Evolutionary conservation across 2,888 invertebrate species (phyloP).

Genomic region (Torymus auratus): DNA sequence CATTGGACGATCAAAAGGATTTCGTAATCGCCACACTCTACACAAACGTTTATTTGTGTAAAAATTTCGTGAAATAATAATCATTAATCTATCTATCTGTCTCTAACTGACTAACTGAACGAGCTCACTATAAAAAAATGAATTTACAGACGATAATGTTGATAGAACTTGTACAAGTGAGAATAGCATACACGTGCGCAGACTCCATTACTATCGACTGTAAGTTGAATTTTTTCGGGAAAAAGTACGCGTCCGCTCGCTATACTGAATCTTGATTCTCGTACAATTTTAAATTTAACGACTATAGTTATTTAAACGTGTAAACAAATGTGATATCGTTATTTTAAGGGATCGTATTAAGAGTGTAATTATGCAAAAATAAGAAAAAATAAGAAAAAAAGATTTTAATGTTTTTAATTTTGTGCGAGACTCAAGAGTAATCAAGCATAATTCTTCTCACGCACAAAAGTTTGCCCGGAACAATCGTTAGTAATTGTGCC

Average conservation of each 20-base stretch:
- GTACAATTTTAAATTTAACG: constrained; percentile 45
- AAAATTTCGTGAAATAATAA: constrained; percentile 19
- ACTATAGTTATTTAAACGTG: constrained; percentile 26
- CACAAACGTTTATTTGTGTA: constrained; percentile 24
- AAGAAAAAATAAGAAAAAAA: constrained; percentile 32
- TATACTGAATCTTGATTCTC: constrained; percentile 45
- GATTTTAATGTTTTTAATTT: constrained; percentile 31
- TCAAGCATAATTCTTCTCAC: constrained; percentile 62
- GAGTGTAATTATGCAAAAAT: constrained; percentile 34
- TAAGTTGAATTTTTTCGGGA: constrained; percentile 14
- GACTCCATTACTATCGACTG: background rate
- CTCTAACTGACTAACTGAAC: constrained; percentile 64
- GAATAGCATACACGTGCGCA: background rate
- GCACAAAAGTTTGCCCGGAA: constrained; percentile 71
- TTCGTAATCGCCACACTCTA: constrained; percentile 6
- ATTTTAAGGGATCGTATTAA: constrained; percentile 35
- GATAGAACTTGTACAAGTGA: constrained; percentile 13
- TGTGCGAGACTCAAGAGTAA: constrained; percentile 53
- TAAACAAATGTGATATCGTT: constrained; percentile 47
- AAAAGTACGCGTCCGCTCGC: constrained; percentile 20
- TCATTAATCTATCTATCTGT: constrained; percentile 58
- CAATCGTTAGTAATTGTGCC: constrained; percentile 74
- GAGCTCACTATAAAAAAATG: constrained; percentile 43
- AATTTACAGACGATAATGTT: constrained; percentile 14
- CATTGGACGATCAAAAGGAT: constrained; percentile 50